These are phyloP conservation scores for Lithophane socia DNA, from an alignment of 2,888 invertebrate genomes.

Conservation along the genomic window DNA sequence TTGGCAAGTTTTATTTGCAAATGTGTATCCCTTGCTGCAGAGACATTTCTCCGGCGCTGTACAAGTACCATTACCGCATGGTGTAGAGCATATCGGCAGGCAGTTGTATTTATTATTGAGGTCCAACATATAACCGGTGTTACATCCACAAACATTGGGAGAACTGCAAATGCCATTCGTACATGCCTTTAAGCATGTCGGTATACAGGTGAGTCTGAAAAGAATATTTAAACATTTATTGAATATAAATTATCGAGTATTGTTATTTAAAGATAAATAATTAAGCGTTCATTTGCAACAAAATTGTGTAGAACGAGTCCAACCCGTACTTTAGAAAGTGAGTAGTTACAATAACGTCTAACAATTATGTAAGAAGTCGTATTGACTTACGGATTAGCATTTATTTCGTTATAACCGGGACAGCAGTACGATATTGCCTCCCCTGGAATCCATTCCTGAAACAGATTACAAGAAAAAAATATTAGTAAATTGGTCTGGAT, in stretches of 20 bases:
- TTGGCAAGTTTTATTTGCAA: constrained; percentile 37
- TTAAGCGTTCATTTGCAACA: too few relatives aligned
- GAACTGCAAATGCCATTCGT: constrained; percentile 13
- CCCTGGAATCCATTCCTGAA: background rate
- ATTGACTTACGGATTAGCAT: constrained; percentile 16
- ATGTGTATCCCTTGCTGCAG: constrained; percentile 39
- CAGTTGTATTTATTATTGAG: constrained; percentile 16
- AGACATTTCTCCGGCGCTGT: constrained; percentile 41
- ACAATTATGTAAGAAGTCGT: too few relatives aligned
- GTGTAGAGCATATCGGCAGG: constrained; percentile 21
- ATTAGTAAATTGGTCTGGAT: too few relatives aligned
- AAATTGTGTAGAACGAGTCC: too few relatives aligned
- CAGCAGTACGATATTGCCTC: background rate
- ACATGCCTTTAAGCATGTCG: constrained; percentile 8
- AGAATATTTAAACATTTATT: background rate
- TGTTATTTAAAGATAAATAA: too few relatives aligned
- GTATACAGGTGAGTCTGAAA: constrained; percentile 33
- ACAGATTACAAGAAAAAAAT: background rate
- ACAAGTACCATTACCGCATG: constrained; percentile 44
- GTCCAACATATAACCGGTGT: constrained; percentile 20
- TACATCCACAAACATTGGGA: constrained; percentile 38
- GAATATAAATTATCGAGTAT: too few relatives aligned
- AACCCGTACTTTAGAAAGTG: too few relatives aligned
- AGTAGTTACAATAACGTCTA: too few relatives aligned
- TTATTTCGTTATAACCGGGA: background rate